phyloP scores from a whole-genome alignment of 2,797 vertebrate genomes.

The Gobio occitaniae region DNA sequence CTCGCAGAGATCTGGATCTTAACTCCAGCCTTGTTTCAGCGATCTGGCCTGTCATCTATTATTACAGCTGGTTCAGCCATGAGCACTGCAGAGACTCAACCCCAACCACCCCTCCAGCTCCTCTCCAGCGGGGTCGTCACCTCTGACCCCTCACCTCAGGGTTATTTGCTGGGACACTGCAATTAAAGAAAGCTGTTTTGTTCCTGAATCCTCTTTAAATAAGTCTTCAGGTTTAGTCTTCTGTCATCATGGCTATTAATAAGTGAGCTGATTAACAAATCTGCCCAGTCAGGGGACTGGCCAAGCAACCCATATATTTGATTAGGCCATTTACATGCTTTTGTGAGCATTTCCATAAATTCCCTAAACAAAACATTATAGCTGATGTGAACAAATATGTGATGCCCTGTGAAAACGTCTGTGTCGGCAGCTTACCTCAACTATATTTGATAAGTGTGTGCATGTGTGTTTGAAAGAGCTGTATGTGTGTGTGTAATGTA shows the following conservation, averaged over 20 bases:
- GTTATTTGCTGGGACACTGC: constrained; percentile 77
- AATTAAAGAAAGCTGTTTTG: constrained; percentile 79
- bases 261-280: constrained; percentile 79
- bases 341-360: background rate
- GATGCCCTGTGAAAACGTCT: background rate
- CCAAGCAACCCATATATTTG: background rate
- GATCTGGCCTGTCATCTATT: constrained; percentile 68
- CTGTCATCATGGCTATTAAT: constrained; percentile 77
- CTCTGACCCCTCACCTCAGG: constrained; percentile 72
- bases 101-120: constrained; percentile 61
- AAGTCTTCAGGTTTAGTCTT: constrained; percentile 63
- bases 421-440: background rate
- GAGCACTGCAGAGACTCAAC: constrained; percentile 71
- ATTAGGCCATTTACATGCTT: constrained; percentile 16
- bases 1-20: constrained; percentile 36
- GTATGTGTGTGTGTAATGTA: constrained; percentile 67
- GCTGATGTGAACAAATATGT: constrained; percentile 15
- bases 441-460: constrained; percentile 32
- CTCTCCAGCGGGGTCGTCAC: constrained; percentile 74
- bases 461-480: constrained; percentile 35
- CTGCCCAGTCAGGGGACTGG: constrained; percentile 52
- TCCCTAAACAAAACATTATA: background rate
- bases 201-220: constrained; percentile 65
- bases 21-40: constrained; percentile 76
- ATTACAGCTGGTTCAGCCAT: constrained; percentile 82